A percentile compares a stretch with the other conserved stretches of the same genome.
phyloP scores from a whole-genome alignment of 2,888 invertebrate species.

The Lutraria lutraria region DNA sequence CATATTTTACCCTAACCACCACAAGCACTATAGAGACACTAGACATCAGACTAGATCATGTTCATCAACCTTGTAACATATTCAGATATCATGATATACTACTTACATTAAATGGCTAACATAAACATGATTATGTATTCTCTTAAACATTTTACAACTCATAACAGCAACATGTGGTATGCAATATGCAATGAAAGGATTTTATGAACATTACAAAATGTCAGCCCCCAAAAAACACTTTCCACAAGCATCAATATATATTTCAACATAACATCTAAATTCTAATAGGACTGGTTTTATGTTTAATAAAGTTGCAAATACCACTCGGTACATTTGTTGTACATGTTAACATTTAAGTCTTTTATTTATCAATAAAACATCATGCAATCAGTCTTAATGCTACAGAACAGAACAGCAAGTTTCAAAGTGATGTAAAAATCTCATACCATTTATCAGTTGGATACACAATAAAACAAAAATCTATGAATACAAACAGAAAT shows the following conservation, averaged over 20 bases:
- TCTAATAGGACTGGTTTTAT: slow-evolving; percentile 1
- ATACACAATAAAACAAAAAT: slow-evolving; percentile 4
- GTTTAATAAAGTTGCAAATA: neutral
- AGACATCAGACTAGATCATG: too few relatives aligned
- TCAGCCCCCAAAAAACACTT: too few relatives aligned
- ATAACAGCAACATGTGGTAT: neutral
- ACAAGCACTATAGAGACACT: too few relatives aligned
- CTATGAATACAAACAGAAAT: neutral
- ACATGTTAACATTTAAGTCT: neutral
- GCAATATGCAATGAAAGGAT: neutral
- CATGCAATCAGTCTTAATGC: neutral
- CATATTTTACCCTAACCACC: too few relatives aligned
- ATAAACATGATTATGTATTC: neutral
- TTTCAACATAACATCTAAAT: neutral
- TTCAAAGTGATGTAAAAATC: neutral
- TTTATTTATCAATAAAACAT: neutral
- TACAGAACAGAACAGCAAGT: too few relatives aligned
- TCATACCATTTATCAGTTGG: neutral
- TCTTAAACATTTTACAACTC: neutral
- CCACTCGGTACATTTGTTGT: neutral
- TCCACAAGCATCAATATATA: neutral
- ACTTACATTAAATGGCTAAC: neutral
- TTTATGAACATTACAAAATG: neutral
- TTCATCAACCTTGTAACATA: neutral
- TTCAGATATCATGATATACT: neutral